Percentiles rank a stretch among this genome's conserved stretches.
Conservation (phyloP, 2,888 invertebrate genomes). For the Piscicola geometra region DNA sequence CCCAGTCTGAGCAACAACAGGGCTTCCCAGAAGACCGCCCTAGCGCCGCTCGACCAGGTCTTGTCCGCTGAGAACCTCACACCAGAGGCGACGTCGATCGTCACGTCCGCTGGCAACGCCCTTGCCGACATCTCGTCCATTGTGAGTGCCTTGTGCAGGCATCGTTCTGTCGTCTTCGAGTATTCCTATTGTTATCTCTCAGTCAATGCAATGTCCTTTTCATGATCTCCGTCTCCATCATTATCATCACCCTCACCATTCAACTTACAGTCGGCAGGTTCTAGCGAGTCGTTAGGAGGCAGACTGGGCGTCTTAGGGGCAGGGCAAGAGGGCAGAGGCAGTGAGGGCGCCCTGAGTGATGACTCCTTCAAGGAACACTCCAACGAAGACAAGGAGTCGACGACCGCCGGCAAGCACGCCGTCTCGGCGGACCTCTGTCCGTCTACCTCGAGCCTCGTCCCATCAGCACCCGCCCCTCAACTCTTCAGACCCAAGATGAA, state of each 20-base stretch:
- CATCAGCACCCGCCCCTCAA: not conserved
- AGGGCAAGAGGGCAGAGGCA: no score
- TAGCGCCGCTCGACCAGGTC: constrained; percentile 86
- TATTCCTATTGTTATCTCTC: no score
- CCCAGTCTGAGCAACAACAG: constrained; percentile 68
- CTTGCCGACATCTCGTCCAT: constrained; percentile 13
- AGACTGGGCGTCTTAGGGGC: no score
- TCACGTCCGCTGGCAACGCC: not conserved
- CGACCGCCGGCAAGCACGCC: not conserved
- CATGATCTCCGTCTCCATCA: no score
- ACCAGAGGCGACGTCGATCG: constrained; percentile 44
- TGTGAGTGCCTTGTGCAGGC: not conserved
- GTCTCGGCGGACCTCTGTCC: not conserved
- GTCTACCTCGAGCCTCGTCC: constrained; percentile 6
- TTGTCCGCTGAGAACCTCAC: constrained; percentile 85
- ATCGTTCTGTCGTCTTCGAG: no score
- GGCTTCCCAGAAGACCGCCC: constrained; percentile 78
- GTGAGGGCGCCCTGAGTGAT: no score
- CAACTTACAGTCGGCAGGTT: constrained; percentile 12
- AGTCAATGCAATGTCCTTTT: no score
- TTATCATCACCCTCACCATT: no score
- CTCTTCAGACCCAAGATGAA: constrained; percentile 1
- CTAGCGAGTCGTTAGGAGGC: not conserved
- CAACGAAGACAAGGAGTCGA: not conserved
- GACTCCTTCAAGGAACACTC: not conserved